A percentile compares a stretch with the other conserved stretches of the same genome.
Evolutionary conservation across 2,888 invertebrate species (phyloP).

Genomic region (Aspidiotus destructor): DNA sequence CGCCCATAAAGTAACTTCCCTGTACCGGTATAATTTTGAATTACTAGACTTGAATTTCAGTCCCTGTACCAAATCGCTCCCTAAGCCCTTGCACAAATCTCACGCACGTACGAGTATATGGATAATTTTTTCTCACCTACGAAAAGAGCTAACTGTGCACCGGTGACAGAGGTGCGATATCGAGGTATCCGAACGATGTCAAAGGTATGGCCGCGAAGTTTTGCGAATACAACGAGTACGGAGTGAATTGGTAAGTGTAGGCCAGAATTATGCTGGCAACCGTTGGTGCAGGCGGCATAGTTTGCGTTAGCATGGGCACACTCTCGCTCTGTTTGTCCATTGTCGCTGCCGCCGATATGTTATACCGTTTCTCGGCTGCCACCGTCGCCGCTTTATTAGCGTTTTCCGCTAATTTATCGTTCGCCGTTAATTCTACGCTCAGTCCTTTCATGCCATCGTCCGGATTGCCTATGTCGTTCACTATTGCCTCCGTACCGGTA

Average conservation of each 20-base stretch:
- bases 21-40: no score
- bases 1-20: no score
- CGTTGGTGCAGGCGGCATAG: not conserved
- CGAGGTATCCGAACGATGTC: conserved; percentile 11
- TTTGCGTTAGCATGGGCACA: not conserved
- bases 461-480: not conserved
- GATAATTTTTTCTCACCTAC: conserved; percentile 36
- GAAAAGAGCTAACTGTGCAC: conserved; percentile 37
- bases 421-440: not conserved
- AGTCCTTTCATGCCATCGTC: not conserved
- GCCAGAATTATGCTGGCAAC: conserved; percentile 2
- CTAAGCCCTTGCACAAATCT: no score
- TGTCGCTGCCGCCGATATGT: not conserved
- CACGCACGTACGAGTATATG: no score
- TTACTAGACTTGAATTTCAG: no score
- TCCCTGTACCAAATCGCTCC: no score
- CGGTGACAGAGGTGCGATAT: conserved; percentile 32
- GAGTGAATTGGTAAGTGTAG: conserved; percentile 11
- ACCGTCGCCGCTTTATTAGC: conserved; percentile 41
- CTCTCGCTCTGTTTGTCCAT: not conserved
- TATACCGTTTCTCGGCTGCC: conserved; percentile 44
- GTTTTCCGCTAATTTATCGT: conserved; percentile 2
- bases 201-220: conserved; percentile 12
- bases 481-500: not conserved
- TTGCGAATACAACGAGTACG: conserved; percentile 8